Evolutionary conservation across 2,888 invertebrate species (phyloP), one percentile per base, ranked within the genome.

Genomic region (Agrenia bidenticulata): DNA sequence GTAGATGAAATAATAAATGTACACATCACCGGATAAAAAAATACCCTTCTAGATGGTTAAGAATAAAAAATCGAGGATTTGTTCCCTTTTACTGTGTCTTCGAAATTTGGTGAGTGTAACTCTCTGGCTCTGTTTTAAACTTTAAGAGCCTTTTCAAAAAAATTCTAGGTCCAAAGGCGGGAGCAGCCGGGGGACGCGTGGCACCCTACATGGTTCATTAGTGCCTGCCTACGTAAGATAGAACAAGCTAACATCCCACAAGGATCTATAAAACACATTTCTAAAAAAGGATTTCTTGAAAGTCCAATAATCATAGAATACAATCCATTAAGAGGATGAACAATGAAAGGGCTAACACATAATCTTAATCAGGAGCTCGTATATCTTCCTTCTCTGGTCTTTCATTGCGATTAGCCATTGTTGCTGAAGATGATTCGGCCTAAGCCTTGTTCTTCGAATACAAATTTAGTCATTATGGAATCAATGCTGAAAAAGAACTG

Each of bases 151-250:
- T 45, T 45, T n/a, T n/a, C n/a, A n/a, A 32, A 45, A 45, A 19
- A 19, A 19, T 45, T 39, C 9, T 17, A 45, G 9, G 4, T 17
- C 7, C 23, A 2, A 51, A 51, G 51, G 51, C 51, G 51, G 51
- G 45, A 15, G 51, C 51, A 69, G 67, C 69, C 74, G 64, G 62
- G 70, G 72, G 66, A 72, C 74, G 74, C 74, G 72, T 74, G 72
- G 74, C 74, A 71, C 70, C 72, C 72, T 74, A 63, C 69, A 72
- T 67, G 74, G 64, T 74, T 74, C 74, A 74, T 74, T 74, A 71
- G 66, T 61, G 49, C 39, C 32, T 57, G n/a, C n/a, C n/a, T 13
- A 27, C 61, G 53, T 17, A 45, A 42, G 39, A 21, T 39, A 17
- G 59, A 19, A 39, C 5, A 55, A 27, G 51, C 49, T 50, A 37